These are phyloP conservation scores for Nothoprocta perdicaria DNA, from an alignment of 2,113 vertebrate genomes.

Conservation along the genomic window DNA sequence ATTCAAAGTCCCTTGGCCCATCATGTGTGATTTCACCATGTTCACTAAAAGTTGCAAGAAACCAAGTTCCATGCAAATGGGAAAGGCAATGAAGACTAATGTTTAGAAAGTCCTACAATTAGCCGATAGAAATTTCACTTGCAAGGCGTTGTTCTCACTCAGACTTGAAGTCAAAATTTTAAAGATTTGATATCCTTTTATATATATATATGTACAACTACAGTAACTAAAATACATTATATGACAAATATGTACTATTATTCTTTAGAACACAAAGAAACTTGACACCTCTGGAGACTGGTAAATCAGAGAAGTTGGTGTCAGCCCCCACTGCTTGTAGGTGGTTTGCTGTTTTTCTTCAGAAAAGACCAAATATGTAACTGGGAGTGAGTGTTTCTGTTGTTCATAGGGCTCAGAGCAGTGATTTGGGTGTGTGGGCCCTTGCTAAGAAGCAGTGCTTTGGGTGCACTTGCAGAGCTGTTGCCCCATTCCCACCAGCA, in stretches of 20 bases:
- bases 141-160: neutral
- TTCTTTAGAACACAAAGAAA: neutral
- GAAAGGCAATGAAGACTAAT: neutral
- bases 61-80: neutral
- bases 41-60: neutral
- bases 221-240: neutral
- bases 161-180: neutral
- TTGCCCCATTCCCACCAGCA: neutral
- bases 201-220: neutral
- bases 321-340: neutral
- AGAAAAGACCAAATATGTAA: neutral
- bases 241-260: neutral
- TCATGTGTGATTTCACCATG: accelerated
- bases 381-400: neutral
- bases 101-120: neutral
- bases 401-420: too few relatives aligned
- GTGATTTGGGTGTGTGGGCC: accelerated
- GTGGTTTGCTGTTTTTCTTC: neutral
- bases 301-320: neutral
- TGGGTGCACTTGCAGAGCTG: neutral
- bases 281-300: neutral
- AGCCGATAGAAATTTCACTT: neutral
- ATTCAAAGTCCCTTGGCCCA: neutral
- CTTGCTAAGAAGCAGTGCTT: neutral
- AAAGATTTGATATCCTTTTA: neutral